These are phyloP conservation scores for Halocynthia aurantium DNA, from an alignment of 23 tunicate species.

Conservation along the genomic window DNA sequence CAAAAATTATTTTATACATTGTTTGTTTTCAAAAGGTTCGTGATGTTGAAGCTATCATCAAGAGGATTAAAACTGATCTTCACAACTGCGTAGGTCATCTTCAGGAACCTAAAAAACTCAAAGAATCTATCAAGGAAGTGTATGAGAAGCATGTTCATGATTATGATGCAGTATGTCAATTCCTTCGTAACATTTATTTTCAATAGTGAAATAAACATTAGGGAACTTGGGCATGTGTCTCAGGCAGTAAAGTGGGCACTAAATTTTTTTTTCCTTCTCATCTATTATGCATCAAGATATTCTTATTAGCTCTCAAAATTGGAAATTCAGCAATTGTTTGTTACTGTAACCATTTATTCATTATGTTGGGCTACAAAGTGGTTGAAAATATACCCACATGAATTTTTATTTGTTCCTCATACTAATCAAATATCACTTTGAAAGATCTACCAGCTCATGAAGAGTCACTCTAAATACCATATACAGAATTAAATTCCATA, in stretches of 20 bases:
- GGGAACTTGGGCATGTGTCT: background rate
- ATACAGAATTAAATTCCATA: background rate
- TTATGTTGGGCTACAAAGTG: no score
- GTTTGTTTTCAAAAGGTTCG: slow-evolving; percentile 56
- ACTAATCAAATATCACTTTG: background rate
- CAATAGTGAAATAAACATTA: background rate
- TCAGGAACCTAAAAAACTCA: slow-evolving; percentile 95
- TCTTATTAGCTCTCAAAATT: no score
- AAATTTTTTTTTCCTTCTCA: no score
- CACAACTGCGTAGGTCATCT: slow-evolving; percentile 94
- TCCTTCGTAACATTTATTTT: background rate
- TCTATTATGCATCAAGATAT: no score
- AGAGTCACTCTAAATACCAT: background rate
- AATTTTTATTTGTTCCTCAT: no score
- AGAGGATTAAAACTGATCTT: slow-evolving; percentile 87
- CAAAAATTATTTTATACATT: no score
- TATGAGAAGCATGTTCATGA: slow-evolving; percentile 86
- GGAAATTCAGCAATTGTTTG: no score
- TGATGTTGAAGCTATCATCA: slow-evolving; percentile 79
- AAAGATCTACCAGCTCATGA: background rate
- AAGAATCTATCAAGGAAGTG: slow-evolving; percentile 73
- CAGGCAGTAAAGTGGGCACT: background rate
- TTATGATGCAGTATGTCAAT: slow-evolving; percentile 51
- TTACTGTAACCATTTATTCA: no score
- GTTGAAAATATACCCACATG: no score